These are phyloP conservation scores for Pogoniulus pusillus DNA, from an alignment of 2,797 vertebrate genomes.

Conservation along the genomic window DNA sequence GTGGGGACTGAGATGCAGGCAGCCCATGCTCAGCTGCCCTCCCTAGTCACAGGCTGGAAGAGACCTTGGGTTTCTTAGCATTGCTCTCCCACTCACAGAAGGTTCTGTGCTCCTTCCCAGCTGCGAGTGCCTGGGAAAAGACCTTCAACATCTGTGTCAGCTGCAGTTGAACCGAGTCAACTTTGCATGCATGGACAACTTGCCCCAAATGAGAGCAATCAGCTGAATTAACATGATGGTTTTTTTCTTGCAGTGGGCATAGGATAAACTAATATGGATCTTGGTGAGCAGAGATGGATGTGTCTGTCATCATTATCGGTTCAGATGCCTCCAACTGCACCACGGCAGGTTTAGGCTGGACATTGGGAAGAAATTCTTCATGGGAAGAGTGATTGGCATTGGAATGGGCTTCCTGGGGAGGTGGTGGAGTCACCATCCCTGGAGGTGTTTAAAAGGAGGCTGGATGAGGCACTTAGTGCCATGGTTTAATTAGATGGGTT, in stretches of 20 bases:
- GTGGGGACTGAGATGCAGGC: not conserved
- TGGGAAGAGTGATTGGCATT: too few species aligned
- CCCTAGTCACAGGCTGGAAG: not conserved
- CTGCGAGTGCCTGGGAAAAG: not conserved
- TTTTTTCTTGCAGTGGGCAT: not conserved
- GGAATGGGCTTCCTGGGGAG: too few species aligned
- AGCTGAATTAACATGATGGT: not conserved
- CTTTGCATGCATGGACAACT: not conserved
- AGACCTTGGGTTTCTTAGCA: not conserved
- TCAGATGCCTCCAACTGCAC: too few species aligned
- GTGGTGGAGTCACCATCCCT: too few species aligned
- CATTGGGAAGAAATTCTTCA: too few species aligned
- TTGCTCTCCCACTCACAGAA: not conserved
- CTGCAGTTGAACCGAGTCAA: not conserved
- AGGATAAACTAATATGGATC: fast-evolving
- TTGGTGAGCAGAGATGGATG: not conserved
- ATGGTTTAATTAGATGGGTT: too few species aligned
- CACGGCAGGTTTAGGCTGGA: too few species aligned
- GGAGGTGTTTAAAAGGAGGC: too few species aligned
- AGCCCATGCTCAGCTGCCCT: not conserved
- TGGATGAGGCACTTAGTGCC: too few species aligned
- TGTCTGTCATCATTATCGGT: not conserved
- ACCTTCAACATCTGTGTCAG: not conserved
- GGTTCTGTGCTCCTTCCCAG: fast-evolving
- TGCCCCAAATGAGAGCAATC: not conserved